Conservation (phyloP, 2,797 vertebrate species). For the Darevskia nairensis region DNA sequence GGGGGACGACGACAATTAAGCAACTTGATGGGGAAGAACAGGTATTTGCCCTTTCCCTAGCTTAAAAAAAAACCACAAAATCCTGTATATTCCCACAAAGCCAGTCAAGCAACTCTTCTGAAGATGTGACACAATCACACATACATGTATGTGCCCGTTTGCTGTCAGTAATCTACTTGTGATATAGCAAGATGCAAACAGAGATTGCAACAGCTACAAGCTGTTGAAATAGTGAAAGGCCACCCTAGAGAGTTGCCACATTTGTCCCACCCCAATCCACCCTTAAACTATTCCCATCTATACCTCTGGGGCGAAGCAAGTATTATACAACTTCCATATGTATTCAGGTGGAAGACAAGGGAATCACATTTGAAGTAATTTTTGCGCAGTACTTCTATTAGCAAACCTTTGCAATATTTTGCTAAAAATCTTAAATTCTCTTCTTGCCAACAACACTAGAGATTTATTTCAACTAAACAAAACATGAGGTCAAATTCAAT, state of each 20-base stretch:
- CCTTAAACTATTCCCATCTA: background rate
- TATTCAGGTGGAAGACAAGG: background rate
- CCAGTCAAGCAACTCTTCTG: constrained; percentile 15
- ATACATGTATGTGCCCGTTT: background rate
- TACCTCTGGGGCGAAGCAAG: background rate
- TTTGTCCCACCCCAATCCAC: background rate
- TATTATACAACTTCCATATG: background rate
- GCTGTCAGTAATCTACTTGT: constrained; percentile 2
- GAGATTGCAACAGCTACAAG: background rate
- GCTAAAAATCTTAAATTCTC: background rate
- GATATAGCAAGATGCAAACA: background rate
- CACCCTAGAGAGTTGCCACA: constrained; percentile 6
- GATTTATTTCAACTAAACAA: background rate
- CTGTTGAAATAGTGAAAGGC: background rate
- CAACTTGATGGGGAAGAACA: background rate
- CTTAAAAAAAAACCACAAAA: background rate
- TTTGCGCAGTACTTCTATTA: background rate
- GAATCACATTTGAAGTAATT: background rate
- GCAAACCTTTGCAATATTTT: background rate
- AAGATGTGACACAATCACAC: background rate
- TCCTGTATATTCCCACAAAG: constrained; percentile 1
- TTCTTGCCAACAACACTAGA: background rate
- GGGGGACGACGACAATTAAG: background rate
- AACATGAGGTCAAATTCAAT: background rate
- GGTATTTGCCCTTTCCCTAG: background rate